phyloP scores from a whole-genome alignment of 2,888 invertebrate species.

The Theretra japonica region DNA sequence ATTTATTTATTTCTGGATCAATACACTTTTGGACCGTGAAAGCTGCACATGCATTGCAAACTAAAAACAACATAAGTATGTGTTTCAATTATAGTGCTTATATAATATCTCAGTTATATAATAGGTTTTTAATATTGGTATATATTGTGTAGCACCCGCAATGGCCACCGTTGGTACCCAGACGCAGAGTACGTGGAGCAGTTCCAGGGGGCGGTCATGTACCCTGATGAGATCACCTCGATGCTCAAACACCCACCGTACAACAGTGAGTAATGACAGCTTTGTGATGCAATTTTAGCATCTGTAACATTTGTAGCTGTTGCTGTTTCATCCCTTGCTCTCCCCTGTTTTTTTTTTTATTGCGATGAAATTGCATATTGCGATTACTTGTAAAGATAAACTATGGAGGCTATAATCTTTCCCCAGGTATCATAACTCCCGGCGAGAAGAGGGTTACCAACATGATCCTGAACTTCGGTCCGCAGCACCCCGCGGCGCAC shows the following conservation, averaged over 20 bases:
- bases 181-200: slow-evolving; percentile 89
- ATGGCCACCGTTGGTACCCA: slow-evolving; percentile 90
- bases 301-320: no score
- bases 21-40: no score
- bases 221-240: slow-evolving; percentile 86
- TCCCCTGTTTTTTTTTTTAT: no score
- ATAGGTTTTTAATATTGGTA: no score
- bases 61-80: no score
- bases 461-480: slow-evolving; percentile 93
- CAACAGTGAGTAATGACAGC: slow-evolving; percentile 77
- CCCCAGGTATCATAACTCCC: slow-evolving; percentile 81
- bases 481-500: slow-evolving; percentile 96
- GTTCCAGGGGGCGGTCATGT: slow-evolving; percentile 90
- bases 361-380: no score
- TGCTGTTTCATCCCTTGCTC: no score
- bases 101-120: no score
- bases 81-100: no score
- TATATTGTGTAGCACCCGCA: slow-evolving; percentile 67
- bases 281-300: background rate
- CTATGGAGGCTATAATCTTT: background rate
- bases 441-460: slow-evolving; percentile 93
- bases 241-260: slow-evolving; percentile 87
- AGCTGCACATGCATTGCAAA: no score
- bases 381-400: no score
- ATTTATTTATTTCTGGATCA: no score